Percentiles rank a stretch among this genome's conserved stretches.
These are phyloP conservation scores for Buathra laborator DNA, from an alignment of 2,888 invertebrate genomes.

Conservation along the genomic window DNA sequence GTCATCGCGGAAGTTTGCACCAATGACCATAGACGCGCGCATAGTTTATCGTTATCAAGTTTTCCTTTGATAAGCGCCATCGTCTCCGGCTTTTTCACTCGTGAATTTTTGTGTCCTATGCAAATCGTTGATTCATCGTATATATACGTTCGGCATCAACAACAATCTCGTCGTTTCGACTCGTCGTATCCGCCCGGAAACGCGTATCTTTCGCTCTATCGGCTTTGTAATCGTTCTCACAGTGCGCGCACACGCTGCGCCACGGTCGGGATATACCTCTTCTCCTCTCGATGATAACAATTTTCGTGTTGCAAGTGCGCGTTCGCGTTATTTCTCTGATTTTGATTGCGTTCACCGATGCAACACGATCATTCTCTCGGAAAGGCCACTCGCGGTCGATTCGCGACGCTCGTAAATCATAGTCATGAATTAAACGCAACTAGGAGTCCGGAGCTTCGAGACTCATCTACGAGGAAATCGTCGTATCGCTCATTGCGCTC, in stretches of 20 bases:
- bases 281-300: background rate
- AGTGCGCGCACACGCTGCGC: constrained; percentile 7
- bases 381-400: background rate
- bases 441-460: background rate
- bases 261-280: background rate
- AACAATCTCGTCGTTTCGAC: background rate
- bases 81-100: background rate
- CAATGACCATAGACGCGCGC: no score
- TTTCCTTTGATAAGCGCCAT: background rate
- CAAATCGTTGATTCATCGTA: background rate
- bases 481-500: background rate
- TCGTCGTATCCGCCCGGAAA: constrained; percentile 56
- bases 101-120: background rate
- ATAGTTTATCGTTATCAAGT: no score
- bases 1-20: no score
- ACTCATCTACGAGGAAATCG: constrained; percentile 10
- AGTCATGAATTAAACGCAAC: constrained; percentile 27
- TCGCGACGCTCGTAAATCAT: constrained; percentile 27
- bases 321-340: background rate
- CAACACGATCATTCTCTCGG: background rate
- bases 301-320: constrained; percentile 7
- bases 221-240: constrained; percentile 47
- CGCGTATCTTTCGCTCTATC: constrained; percentile 25
- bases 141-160: background rate
- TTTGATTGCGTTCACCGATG: background rate